Evolutionary conservation across 1,140 invertebrate genomes (phyloP), one percentile per base, ranked within the genome.

Genomic region (Cyphomyrmex costatus): DNA sequence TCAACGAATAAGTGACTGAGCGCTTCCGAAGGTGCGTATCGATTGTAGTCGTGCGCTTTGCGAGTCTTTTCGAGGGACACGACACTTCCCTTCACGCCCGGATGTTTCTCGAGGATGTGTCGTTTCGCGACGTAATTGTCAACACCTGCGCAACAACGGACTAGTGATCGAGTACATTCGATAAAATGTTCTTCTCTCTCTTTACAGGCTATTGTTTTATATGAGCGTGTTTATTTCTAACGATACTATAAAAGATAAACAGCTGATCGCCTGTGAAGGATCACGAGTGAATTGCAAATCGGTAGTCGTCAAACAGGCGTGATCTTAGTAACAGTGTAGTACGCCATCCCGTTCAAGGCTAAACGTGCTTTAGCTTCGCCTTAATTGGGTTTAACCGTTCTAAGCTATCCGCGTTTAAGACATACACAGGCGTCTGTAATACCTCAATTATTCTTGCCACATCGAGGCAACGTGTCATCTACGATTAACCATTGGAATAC

Each of bases 311-410:
- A 60, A 82, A 56, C 24, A 58, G 49, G 33, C 51, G 14, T 46
- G 36, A 73, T 82, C 51, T 82, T 16, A 30, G 56, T 74, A 49
- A 12, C 61, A 36, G 74, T 88, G 76, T 36, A 85, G 27, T 60
- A 77, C 49, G 53, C 63, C 53, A 70, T 85, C 70, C 70, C 83
- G 78, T 53, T 73, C 66, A 77, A 80, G 86, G 87, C 85, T 80
- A 84, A 87, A 86, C 74, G 36, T 58, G 79, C 66, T 58, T 79
- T 73, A 73, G 36, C 53, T 73, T 60, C 66, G 53, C 68, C 53
- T 82, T 82, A 82, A 82, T 82, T 82, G 66, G 51, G 33, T 60
- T 73, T 82, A 82, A 82, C 66, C 36, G 33, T 73, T 58, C 66
- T 56, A 53, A 80, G 77, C 63, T 80, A 68, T 80, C 30, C 61